phyloP scores from a whole-genome alignment of 92 coral and sea anemone genomes.

The Porites rus region DNA sequence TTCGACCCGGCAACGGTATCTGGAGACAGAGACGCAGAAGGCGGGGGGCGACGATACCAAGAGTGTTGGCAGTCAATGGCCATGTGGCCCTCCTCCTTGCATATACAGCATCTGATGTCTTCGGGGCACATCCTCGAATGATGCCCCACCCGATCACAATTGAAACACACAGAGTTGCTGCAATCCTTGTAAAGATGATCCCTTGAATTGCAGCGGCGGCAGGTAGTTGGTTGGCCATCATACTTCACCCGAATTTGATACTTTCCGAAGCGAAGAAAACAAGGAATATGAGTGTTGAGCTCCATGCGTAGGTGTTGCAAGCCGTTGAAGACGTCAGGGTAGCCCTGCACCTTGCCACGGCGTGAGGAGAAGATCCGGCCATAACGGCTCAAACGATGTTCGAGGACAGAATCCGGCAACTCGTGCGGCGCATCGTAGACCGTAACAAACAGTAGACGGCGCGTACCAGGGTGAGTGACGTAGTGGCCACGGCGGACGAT shows the following conservation, averaged over 20 bases:
- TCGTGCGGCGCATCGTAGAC: not conserved
- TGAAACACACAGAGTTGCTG: not conserved
- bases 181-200: not conserved
- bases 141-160: not conserved
- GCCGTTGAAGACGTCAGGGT: not conserved
- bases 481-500: not conserved
- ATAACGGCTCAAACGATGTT: not conserved
- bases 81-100: not conserved
- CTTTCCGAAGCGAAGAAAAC: not conserved
- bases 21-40: too few species aligned
- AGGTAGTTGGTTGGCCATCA: not conserved
- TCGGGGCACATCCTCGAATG: accelerated
- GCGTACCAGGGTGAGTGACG: not conserved
- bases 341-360: not conserved
- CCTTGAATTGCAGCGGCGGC: not conserved
- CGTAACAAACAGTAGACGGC: not conserved
- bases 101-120: not conserved
- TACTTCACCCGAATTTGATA: not conserved
- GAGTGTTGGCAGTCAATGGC: not conserved
- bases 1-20: too few species aligned
- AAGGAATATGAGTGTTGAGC: not conserved
- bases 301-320: not conserved
- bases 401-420: not conserved
- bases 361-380: not conserved
- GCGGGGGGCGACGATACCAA: too few species aligned